A percentile compares a stretch with the other conserved stretches of the same genome.
Conservation (phyloP, 1,140 invertebrate species). For the Harlomillsia oculata region DNA sequence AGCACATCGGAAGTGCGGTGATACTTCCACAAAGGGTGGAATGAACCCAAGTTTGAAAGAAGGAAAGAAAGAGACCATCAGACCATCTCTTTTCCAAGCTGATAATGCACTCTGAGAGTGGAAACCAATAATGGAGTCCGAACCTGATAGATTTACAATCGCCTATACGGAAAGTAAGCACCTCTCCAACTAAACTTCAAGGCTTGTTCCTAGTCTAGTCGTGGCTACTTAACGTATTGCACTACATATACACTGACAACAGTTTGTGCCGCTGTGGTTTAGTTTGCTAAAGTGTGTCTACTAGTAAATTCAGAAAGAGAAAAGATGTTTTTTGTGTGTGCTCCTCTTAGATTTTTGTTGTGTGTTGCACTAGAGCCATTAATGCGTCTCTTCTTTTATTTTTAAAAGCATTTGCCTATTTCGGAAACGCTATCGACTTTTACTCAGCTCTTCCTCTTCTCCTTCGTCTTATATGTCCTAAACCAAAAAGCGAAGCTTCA, state of each 20-base stretch:
- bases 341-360: too few relatives aligned
- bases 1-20: slow-evolving; percentile 7
- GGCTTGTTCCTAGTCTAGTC: not conserved
- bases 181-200: not conserved
- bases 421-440: slow-evolving; percentile 35
- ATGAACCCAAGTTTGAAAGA: too few relatives aligned
- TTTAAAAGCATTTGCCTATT: slow-evolving; percentile 37
- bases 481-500: too few relatives aligned
- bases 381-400: slow-evolving; percentile 30
- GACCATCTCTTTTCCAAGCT: slow-evolving; percentile 22
- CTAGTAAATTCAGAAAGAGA: too few relatives aligned
- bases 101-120: slow-evolving; percentile 27
- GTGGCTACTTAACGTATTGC: too few relatives aligned
- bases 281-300: too few relatives aligned
- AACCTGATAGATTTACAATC: slow-evolving; percentile 33
- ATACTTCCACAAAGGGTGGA: slow-evolving; percentile 12
- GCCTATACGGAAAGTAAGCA: slow-evolving; percentile 14
- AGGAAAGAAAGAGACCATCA: slow-evolving; percentile 18
- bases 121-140: slow-evolving; percentile 19
- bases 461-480: too few relatives aligned
- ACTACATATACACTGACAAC: too few relatives aligned
- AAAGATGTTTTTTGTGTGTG: not conserved
- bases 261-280: too few relatives aligned
- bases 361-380: slow-evolving; percentile 26
- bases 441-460: slow-evolving; percentile 14